These are phyloP conservation scores for Eupithecia subumbrata DNA, from an alignment of 2,888 invertebrate species.

Conservation along the genomic window DNA sequence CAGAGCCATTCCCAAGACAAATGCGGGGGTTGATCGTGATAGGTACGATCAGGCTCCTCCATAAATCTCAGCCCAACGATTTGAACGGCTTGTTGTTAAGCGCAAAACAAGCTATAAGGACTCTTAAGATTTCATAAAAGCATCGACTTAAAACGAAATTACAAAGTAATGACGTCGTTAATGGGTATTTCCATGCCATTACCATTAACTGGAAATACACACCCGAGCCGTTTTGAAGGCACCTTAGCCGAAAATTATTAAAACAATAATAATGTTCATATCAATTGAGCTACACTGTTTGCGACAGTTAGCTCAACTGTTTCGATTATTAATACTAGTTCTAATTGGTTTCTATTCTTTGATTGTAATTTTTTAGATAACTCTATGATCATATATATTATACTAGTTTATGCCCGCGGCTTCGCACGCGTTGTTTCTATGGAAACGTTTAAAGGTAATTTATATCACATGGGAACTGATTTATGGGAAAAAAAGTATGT, in stretches of 20 bases:
- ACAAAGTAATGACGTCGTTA: constrained; percentile 11
- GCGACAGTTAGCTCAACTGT: background rate
- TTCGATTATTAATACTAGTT: background rate
- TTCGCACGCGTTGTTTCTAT: no score
- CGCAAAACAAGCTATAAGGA: constrained; percentile 24
- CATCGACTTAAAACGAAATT: constrained; percentile 8
- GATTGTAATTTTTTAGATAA: background rate
- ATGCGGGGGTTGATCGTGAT: constrained; percentile 46
- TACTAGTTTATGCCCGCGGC: no score
- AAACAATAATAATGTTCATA: background rate
- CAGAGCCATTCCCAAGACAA: constrained; percentile 54
- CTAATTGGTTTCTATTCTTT: background rate
- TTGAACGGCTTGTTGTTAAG: constrained; percentile 28
- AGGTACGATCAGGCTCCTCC: constrained; percentile 37
- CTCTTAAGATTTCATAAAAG: constrained; percentile 3
- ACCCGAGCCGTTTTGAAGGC: background rate
- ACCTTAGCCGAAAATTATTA: background rate
- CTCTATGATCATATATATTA: background rate
- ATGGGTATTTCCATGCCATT: constrained; percentile 15
- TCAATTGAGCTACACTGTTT: background rate
- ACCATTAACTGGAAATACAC: constrained; percentile 3
- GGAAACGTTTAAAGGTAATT: no score
- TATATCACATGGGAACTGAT: no score
- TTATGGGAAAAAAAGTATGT: no score
- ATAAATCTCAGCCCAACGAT: constrained; percentile 47